Percentiles rank a stretch among this genome's conserved stretches.
Evolutionary conservation across 2,113 vertebrate genomes (phyloP).

Genomic region (Esox niger): DNA sequence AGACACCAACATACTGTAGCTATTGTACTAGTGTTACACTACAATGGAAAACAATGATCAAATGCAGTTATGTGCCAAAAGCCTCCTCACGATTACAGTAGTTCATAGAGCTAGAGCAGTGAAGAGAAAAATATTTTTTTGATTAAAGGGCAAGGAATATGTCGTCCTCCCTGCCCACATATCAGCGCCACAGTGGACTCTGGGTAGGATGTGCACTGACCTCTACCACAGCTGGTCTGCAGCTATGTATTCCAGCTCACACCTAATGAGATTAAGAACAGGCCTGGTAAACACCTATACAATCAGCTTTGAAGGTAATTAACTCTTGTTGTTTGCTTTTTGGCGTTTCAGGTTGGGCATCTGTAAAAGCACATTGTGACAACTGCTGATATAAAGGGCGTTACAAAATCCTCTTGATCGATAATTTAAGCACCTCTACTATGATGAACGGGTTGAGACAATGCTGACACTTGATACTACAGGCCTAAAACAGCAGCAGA

Average conservation of each 20-base stretch:
- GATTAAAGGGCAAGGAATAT: not conserved
- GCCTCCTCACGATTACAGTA: not conserved
- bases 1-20: conserved; percentile 19
- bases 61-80: not conserved
- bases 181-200: conserved; percentile 8
- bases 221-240: conserved; percentile 19
- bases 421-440: not conserved
- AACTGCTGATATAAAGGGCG: too few relatives aligned
- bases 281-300: not conserved
- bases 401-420: too few relatives aligned
- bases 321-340: too few relatives aligned
- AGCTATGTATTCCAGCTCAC: conserved; percentile 1
- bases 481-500: not conserved
- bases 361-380: too few relatives aligned
- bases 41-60: conserved; percentile 14
- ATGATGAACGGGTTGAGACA: not conserved
- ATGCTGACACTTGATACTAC: not conserved
- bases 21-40: too few relatives aligned
- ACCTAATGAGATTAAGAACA: not conserved
- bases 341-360: too few relatives aligned
- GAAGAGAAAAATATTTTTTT: not conserved
- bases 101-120: not conserved
- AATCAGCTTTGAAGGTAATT: not conserved
- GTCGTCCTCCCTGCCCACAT: not conserved
- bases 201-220: conserved; percentile 14